Evolutionary conservation across 1,140 invertebrate species (phyloP).

Genomic region (Drosophila obscura): DNA sequence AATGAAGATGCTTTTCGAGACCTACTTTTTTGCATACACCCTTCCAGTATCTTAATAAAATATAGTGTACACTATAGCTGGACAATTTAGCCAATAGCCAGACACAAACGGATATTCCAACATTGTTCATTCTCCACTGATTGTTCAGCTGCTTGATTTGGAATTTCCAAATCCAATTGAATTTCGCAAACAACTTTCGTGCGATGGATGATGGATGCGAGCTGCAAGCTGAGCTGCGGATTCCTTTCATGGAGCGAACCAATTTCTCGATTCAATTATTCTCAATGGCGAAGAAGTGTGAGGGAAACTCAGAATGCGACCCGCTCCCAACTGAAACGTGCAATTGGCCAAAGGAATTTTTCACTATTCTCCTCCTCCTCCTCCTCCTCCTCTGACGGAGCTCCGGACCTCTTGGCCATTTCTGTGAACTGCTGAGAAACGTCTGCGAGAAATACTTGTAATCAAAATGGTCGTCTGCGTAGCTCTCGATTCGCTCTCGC

Average conservation of each 20-base stretch:
- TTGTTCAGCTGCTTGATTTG: background rate
- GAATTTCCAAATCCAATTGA: slow-evolving; percentile 33
- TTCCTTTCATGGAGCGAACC: slow-evolving; percentile 49
- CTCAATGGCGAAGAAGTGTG: slow-evolving; percentile 38
- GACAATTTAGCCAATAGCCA: too few relatives aligned
- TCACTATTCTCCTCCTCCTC: slow-evolving; percentile 17
- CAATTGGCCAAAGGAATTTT: slow-evolving; percentile 65
- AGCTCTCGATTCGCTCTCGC: slow-evolving; percentile 22
- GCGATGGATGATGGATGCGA: slow-evolving; percentile 23
- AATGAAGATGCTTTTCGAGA: too few relatives aligned
- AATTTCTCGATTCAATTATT: slow-evolving; percentile 77
- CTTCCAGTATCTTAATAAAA: too few relatives aligned
- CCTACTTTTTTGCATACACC: too few relatives aligned
- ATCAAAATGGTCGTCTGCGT: slow-evolving; percentile 60
- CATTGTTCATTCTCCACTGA: background rate
- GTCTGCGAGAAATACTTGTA: slow-evolving; percentile 68
- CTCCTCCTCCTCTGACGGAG: slow-evolving; percentile 6
- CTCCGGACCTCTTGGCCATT: slow-evolving; percentile 22
- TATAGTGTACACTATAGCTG: background rate
- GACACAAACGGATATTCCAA: too few relatives aligned
- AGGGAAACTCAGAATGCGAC: slow-evolving; percentile 55
- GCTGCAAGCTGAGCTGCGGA: slow-evolving; percentile 12
- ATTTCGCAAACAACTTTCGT: slow-evolving; percentile 16
- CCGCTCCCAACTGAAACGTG: slow-evolving; percentile 47
- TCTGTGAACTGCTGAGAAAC: slow-evolving; percentile 56